A percentile compares a stretch with the other conserved stretches of the same genome.
Conservation (phyloP, 2,797 vertebrate species). For the Bucorvus abyssinicus region DNA sequence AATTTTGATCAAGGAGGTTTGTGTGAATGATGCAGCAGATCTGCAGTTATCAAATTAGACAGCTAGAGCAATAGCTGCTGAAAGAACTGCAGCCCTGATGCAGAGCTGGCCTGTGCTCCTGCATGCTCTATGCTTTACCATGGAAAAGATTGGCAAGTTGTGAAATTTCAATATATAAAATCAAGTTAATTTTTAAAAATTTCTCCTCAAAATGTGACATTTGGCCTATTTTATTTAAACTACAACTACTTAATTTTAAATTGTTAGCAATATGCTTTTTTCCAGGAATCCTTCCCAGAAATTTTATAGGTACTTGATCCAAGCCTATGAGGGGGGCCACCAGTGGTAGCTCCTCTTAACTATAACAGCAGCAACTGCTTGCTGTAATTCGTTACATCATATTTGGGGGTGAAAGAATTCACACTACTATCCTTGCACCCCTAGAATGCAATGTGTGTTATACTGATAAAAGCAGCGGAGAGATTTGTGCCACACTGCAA, state of each 20-base stretch:
- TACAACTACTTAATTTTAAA: background rate
- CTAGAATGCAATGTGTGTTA: background rate
- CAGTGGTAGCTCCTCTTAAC: background rate
- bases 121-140: background rate
- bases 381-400: background rate
- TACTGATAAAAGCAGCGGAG: constrained; percentile 28
- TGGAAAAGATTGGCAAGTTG: background rate
- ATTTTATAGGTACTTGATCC: background rate
- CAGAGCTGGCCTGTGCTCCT: background rate
- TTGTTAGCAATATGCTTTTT: background rate
- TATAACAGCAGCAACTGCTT: background rate
- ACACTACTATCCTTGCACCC: constrained; percentile 26
- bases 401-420: constrained; percentile 11
- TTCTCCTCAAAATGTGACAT: background rate
- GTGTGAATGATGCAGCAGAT: background rate
- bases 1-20: background rate
- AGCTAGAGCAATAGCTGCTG: background rate
- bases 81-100: background rate
- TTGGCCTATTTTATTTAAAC: background rate
- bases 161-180: background rate
- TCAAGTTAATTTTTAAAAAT: background rate
- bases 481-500: background rate
- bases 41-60: background rate
- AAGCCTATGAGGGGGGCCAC: background rate
- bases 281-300: background rate